Percentiles rank a stretch among this genome's conserved stretches.
These are phyloP conservation scores for Cantharis flavilabris DNA, from an alignment of 2,888 invertebrate species.

Conservation along the genomic window DNA sequence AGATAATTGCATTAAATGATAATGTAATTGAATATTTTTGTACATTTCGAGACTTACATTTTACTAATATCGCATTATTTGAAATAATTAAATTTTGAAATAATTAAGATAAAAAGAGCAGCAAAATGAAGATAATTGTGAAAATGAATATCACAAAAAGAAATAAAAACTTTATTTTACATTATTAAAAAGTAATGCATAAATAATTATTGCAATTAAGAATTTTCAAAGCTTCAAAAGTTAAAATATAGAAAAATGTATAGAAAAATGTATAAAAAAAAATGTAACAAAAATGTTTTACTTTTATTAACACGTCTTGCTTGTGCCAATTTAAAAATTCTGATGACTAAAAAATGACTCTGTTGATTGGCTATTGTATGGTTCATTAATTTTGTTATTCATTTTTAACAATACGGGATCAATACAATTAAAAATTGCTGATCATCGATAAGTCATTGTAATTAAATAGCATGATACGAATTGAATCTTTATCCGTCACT, in stretches of 20 bases:
- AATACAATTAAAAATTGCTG: slow-evolving; percentile 4
- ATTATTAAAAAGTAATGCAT: neutral
- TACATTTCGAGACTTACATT: neutral
- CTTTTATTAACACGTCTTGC: neutral
- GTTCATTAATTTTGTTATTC: neutral
- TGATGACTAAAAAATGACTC: neutral
- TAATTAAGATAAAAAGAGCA: neutral
- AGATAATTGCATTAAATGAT: neutral
- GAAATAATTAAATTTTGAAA: neutral
- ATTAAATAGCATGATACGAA: slow-evolving; percentile 22
- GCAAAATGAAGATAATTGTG: neutral
- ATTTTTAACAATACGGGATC: neutral
- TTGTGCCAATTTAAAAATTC: neutral
- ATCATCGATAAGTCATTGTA: slow-evolving; percentile 16
- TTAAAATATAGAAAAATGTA: neutral
- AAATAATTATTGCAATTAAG: neutral
- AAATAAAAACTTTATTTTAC: neutral
- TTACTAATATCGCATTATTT: neutral
- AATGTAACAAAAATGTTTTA: neutral
- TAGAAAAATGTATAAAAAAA: neutral
- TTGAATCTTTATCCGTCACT: slow-evolving; percentile 8
- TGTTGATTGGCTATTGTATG: neutral
- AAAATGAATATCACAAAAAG: neutral
- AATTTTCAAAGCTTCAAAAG: neutral
- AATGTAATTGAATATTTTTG: neutral